Evolutionary conservation across 2,888 invertebrate species (phyloP).

Genomic region (Didymodactylos carnosus): DNA sequence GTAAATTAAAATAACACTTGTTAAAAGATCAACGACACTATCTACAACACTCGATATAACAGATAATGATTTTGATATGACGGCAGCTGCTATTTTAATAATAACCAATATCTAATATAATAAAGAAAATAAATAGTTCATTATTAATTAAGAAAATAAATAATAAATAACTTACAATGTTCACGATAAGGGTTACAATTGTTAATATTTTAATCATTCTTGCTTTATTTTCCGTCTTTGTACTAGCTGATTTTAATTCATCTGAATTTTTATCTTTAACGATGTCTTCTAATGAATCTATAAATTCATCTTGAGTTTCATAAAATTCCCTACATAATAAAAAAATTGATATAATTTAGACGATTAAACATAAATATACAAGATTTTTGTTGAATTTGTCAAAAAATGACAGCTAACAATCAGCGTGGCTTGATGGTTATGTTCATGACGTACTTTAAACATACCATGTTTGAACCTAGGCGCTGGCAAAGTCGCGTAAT

Average conservation of each 20-base stretch:
- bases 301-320: constrained; percentile 28
- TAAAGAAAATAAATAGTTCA: no score
- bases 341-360: not conserved
- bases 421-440: no score
- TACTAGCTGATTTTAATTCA: not conserved
- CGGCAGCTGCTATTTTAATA: constrained; percentile 33
- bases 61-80: constrained; percentile 36
- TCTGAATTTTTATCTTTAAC: constrained; percentile 19
- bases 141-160: not conserved
- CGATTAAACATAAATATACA: no score
- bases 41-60: constrained; percentile 38
- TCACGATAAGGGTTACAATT: not conserved
- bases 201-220: not conserved
- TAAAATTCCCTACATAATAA: constrained; percentile 23
- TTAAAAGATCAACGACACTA: constrained; percentile 36
- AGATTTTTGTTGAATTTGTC: no score
- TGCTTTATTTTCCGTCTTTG: not conserved
- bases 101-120: constrained; percentile 26
- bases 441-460: no score
- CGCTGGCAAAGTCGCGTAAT: no score
- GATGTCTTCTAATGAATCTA: constrained; percentile 25
- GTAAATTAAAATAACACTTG: constrained; percentile 33
- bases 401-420: no score
- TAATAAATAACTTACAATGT: not conserved
- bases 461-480: no score